Evolutionary conservation across 2,113 vertebrate species (phyloP).

Genomic region (Megaptera novaeangliae): DNA sequence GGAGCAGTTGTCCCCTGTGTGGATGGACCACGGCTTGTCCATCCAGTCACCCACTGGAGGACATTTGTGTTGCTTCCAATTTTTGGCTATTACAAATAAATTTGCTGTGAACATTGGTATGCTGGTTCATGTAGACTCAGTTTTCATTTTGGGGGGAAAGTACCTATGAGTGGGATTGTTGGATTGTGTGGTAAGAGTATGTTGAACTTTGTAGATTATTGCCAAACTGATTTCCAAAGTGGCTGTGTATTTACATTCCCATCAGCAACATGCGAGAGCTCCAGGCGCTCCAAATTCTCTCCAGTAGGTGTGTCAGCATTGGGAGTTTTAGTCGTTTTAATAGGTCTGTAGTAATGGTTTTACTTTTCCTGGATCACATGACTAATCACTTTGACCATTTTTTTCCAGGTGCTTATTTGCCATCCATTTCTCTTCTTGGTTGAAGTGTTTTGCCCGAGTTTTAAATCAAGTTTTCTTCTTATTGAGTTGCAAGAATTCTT

Average conservation of each 20-base stretch:
- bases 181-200: not conserved
- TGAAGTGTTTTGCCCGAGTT: not conserved
- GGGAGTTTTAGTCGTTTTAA: rapidly evolving
- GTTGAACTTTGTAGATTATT: not conserved
- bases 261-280: not conserved
- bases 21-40: not conserved
- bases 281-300: no score
- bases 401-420: not conserved
- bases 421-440: not conserved
- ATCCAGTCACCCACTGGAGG: not conserved
- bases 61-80: not conserved
- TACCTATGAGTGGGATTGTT: not conserved
- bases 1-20: not conserved
- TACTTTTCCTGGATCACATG: not conserved
- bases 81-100: not conserved
- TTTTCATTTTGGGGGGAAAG: not conserved
- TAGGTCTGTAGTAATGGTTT: rapidly evolving
- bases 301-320: rapidly evolving
- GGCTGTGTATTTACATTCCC: not conserved
- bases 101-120: not conserved
- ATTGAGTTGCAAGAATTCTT: no score
- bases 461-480: no score
- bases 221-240: not conserved
- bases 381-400: not conserved
- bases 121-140: not conserved